Evolutionary conservation across 2,113 vertebrate species (phyloP), one percentile per base, ranked within the genome.

Genomic region (Castor canadensis): DNA sequence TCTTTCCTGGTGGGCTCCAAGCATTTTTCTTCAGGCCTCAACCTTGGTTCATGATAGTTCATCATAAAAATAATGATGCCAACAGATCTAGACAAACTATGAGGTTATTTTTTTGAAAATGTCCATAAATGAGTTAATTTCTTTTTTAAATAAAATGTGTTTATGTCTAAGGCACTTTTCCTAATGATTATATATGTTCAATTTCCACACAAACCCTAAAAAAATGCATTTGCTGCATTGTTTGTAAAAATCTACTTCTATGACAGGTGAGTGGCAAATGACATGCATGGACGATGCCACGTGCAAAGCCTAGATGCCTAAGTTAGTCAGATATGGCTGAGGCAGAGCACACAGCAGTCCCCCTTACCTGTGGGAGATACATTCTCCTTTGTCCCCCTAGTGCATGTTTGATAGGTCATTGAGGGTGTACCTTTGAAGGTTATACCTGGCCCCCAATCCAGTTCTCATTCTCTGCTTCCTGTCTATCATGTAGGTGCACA

Each of bases 341-440:
- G 28, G n/a, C 5, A 5, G 13, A 35, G 32, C 0, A 9, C 0
- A 40, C 15, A 12, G 35, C 5, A 86, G 66, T 49, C 8, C 49
- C 26, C 26, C 26, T 40, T 28, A 30, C 4, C n/a, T 56, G 49
- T 4, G 66, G 20, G 60, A n/a, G 43, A n/a, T 9, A 49, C 32
- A 26, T n/a, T n/a, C n/a, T n/a, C n/a, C n/a, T n/a, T n/a, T n/a
- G 32, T 47, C 32, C 43, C 10, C 13, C 32, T 20, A 16, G 26
- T 30, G n/a, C 4, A 20, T 43, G 4, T 19, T 12, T 86, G n/a
- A n/a, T n/a, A n/a, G n/a, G n/a, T n/a, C n/a, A n/a, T n/a, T n/a
- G n/a, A n/a, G n/a, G n/a, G n/a, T n/a, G n/a, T n/a, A n/a, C n/a
- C n/a, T n/a, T n/a, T n/a, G n/a, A n/a, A n/a, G n/a, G n/a, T n/a